Evolutionary conservation across 2,888 invertebrate species (phyloP).

Genomic region (Entomobrya proxima): DNA sequence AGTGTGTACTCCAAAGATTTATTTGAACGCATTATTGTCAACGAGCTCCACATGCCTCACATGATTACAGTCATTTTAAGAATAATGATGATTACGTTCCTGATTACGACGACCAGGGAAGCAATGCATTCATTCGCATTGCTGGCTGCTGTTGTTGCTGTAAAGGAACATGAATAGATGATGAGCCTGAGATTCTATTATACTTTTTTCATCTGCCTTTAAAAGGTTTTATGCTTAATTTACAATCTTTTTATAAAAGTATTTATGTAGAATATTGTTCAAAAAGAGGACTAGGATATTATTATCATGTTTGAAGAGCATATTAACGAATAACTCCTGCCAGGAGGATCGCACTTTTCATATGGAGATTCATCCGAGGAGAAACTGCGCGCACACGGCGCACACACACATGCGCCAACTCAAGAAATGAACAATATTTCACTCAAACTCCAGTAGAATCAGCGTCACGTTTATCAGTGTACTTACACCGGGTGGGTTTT

Average conservation of each 20-base stretch:
- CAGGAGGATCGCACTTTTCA: neutral
- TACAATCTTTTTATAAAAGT: constrained; percentile 24
- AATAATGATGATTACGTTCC: constrained; percentile 60
- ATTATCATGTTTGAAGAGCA: constrained; percentile 34
- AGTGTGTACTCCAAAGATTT: constrained; percentile 54
- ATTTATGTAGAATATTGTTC: neutral
- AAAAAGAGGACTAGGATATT: constrained; percentile 19
- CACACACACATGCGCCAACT: neutral
- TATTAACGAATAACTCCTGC: constrained; percentile 7
- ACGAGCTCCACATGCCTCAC: constrained; percentile 63
- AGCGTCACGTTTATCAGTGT: too few relatives aligned
- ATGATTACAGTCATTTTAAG: constrained; percentile 55
- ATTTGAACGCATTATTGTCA: constrained; percentile 62
- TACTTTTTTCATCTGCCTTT: constrained; percentile 3
- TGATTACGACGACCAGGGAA: constrained; percentile 55
- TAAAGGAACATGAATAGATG: constrained; percentile 18
- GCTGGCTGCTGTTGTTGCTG: constrained; percentile 6
- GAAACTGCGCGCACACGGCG: neutral
- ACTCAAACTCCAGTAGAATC: constrained; percentile 10
- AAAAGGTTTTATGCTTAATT: constrained; percentile 53
- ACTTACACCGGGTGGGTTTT: neutral
- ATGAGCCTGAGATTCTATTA: constrained; percentile 2
- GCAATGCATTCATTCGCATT: neutral
- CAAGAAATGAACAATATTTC: neutral
- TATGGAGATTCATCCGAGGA: too few relatives aligned